Evolutionary conservation across 2,113 vertebrate species (phyloP).

Genomic region (Hylia prasina): DNA sequence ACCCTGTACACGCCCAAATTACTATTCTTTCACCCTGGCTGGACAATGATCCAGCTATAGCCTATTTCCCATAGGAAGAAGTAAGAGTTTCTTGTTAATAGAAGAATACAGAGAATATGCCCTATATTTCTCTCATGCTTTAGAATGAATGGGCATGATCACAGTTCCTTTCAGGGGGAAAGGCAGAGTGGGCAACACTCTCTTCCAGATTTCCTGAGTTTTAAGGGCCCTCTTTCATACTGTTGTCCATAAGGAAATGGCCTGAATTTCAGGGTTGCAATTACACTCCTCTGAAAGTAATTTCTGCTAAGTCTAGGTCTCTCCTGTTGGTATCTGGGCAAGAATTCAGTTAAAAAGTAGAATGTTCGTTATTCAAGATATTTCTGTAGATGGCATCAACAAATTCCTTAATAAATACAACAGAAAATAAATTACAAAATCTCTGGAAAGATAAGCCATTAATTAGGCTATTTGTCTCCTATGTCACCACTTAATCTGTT

Average conservation of each 20-base stretch:
- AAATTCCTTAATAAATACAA: background rate
- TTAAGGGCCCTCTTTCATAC: background rate
- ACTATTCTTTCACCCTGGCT: background rate
- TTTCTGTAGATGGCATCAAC: background rate
- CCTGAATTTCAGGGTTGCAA: background rate
- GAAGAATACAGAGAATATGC: background rate
- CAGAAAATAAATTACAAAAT: background rate
- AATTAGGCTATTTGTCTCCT: background rate
- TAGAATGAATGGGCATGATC: background rate
- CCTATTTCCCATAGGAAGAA: background rate
- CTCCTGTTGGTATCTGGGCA: background rate
- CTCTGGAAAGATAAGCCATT: background rate
- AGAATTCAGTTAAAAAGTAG: background rate
- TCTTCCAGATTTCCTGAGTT: background rate
- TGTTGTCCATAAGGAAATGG: fast-evolving
- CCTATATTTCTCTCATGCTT: background rate
- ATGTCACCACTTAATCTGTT: background rate
- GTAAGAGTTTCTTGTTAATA: background rate
- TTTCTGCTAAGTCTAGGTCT: background rate
- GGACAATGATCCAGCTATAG: background rate
- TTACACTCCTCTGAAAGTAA: background rate
- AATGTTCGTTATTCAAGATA: background rate
- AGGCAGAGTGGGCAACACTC: background rate
- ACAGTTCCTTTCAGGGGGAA: background rate
- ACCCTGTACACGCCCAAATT: background rate